These are phyloP conservation scores for Melanerpes formicivorus DNA, from an alignment of 2,113 vertebrate species.

Conservation along the genomic window DNA sequence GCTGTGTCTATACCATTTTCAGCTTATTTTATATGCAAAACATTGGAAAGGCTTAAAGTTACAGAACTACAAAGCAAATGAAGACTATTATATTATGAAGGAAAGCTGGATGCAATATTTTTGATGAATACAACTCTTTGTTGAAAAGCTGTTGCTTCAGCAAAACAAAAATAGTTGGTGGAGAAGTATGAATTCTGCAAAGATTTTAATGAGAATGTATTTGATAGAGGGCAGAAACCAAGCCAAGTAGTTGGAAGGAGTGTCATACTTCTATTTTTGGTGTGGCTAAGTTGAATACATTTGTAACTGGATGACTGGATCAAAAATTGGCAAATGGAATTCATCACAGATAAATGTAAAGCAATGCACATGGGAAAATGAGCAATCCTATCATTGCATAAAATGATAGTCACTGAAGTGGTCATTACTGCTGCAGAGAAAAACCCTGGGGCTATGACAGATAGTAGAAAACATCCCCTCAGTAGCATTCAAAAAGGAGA, in stretches of 20 bases:
- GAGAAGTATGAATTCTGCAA: not conserved
- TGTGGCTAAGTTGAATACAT: not conserved
- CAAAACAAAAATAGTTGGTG: conserved; percentile 8
- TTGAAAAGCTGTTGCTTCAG: conserved; percentile 13
- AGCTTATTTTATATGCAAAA: conserved; percentile 47
- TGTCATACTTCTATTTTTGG: not conserved
- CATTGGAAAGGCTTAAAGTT: not conserved
- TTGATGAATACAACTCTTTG: conserved; percentile 1
- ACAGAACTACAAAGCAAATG: conserved; percentile 39
- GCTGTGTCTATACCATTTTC: conserved; percentile 22
- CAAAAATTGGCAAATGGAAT: not conserved
- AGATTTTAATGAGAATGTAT: not conserved
- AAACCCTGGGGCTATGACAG: not conserved
- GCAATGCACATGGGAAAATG: not conserved
- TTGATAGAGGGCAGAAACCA: not conserved
- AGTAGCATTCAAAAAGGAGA: not conserved
- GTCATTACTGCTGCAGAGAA: not conserved
- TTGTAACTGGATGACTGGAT: not conserved
- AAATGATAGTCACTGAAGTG: not conserved
- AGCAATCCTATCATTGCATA: not conserved
- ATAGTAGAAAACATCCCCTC: not conserved
- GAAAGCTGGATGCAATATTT: conserved; percentile 14
- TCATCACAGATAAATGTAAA: not conserved
- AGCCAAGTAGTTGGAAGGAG: not conserved
- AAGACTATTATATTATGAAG: conserved; percentile 1